A percentile compares a stretch with the other conserved stretches of the same genome.
These are phyloP conservation scores for Strigops habroptila DNA, from an alignment of 2,113 vertebrate genomes.

Conservation along the genomic window DNA sequence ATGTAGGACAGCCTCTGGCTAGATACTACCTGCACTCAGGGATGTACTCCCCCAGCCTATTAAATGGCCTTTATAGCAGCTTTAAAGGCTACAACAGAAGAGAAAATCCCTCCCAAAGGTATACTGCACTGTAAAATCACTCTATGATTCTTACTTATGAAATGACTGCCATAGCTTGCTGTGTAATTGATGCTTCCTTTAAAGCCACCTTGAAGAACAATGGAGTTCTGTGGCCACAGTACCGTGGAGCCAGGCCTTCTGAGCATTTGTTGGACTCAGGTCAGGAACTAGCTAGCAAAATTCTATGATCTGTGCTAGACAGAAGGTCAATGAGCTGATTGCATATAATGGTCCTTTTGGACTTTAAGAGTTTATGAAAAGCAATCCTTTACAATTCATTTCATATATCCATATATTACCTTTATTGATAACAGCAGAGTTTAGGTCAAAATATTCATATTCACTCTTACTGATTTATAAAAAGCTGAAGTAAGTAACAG, in stretches of 20 bases:
- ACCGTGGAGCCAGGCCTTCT: not conserved
- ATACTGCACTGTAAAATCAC: slow-evolving; percentile 7
- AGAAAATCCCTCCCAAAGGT: slow-evolving; percentile 31
- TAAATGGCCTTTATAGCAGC: slow-evolving; percentile 3
- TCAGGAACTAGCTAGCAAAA: not conserved
- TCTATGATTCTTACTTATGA: slow-evolving; percentile 6
- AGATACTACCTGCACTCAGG: not conserved
- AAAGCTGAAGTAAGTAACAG: not conserved
- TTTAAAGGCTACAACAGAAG: not conserved
- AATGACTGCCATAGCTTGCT: not conserved
- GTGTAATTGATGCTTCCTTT: slow-evolving; percentile 13
- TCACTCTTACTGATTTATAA: not conserved
- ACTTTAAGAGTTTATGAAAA: not conserved
- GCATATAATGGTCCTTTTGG: not conserved
- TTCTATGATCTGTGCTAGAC: not conserved
- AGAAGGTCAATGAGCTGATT: not conserved
- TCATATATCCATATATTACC: not conserved
- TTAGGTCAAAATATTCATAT: not conserved
- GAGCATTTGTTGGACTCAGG: not conserved
- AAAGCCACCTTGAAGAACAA: slow-evolving; percentile 1
- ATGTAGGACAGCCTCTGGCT: not conserved
- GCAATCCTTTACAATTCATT: not conserved
- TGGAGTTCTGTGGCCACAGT: not conserved
- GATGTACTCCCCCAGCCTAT: not conserved
- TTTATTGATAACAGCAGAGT: not conserved